phyloP scores from a whole-genome alignment of 1,140 invertebrate genomes.

The Papilio polytes region DNA sequence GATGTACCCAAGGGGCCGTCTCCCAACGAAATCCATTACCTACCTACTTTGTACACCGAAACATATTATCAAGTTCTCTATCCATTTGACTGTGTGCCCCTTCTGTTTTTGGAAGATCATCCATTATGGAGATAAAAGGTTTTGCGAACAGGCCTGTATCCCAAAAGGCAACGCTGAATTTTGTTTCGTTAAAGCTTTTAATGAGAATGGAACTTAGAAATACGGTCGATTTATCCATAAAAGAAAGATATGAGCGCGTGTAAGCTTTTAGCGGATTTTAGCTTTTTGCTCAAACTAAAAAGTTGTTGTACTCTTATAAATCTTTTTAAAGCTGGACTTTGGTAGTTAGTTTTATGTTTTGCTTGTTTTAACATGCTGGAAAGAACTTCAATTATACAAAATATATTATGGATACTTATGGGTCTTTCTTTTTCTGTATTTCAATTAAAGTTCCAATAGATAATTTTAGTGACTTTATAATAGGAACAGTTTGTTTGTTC shows the following conservation, averaged over 20 bases:
- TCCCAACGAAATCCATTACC: slow-evolving; percentile 67
- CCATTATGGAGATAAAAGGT: slow-evolving; percentile 71
- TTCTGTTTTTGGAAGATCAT: slow-evolving; percentile 70
- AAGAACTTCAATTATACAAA: neutral
- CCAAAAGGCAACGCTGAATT: slow-evolving; percentile 45
- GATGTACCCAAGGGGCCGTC: slow-evolving; percentile 57
- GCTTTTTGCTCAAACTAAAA: slow-evolving; percentile 27
- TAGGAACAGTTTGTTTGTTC: no score
- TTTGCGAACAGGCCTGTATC: slow-evolving; percentile 48
- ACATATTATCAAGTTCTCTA: slow-evolving; percentile 59
- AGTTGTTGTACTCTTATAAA: slow-evolving; percentile 20
- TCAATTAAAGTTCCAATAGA: no score
- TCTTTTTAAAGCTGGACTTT: slow-evolving; percentile 2
- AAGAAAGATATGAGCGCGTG: slow-evolving; percentile 24
- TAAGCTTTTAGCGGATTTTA: slow-evolving; percentile 36
- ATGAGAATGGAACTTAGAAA: slow-evolving; percentile 46
- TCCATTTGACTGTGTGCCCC: slow-evolving; percentile 58
- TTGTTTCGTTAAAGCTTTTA: slow-evolving; percentile 45
- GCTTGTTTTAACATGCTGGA: neutral
- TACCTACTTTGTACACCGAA: slow-evolving; percentile 57
- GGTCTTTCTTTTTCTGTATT: no score
- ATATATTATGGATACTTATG: neutral
- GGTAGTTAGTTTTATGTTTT: neutral
- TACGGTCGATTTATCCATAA: slow-evolving; percentile 38
- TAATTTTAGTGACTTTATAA: no score